These are phyloP conservation scores for Amblyteles armatorius DNA, from an alignment of 2,888 invertebrate genomes.

Conservation along the genomic window DNA sequence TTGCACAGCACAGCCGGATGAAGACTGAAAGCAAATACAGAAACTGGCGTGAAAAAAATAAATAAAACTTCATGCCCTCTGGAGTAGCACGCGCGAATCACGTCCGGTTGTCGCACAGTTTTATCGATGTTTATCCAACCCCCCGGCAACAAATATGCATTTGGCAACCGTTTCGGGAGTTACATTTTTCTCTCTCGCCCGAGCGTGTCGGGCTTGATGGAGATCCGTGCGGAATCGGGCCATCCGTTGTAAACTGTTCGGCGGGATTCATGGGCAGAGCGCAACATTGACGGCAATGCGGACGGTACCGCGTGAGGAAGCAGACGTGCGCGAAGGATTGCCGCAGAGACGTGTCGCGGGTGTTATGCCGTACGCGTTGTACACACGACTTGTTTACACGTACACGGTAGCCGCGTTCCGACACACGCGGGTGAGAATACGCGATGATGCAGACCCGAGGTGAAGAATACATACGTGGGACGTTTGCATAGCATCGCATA, in stretches of 20 bases:
- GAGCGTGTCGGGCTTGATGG: background rate
- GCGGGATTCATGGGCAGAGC: background rate
- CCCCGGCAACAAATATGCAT: background rate
- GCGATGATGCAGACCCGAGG: conserved; percentile 32
- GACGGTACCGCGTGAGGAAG: background rate
- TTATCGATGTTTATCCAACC: background rate
- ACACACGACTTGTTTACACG: conserved; percentile 56
- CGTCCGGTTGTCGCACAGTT: background rate
- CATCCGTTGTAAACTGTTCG: background rate
- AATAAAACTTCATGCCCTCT: conserved; percentile 10
- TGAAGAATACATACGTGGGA: conserved; percentile 48
- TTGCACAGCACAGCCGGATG: background rate
- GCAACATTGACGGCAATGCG: conserved; percentile 43
- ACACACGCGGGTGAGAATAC: conserved; percentile 45
- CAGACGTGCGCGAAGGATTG: background rate
- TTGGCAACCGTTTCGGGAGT: background rate
- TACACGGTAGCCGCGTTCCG: conserved; percentile 42
- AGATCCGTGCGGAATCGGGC: background rate
- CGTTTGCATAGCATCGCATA: conserved; percentile 7
- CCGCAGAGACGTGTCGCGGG: conserved; percentile 48
- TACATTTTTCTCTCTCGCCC: background rate
- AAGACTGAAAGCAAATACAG: background rate
- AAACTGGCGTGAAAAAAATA: background rate
- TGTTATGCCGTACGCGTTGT: conserved; percentile 35
- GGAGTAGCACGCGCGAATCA: background rate